Percentiles rank a stretch among this genome's conserved stretches.
phyloP scores from a whole-genome alignment of 2,113 vertebrate genomes.

The Trichechus manatus region DNA sequence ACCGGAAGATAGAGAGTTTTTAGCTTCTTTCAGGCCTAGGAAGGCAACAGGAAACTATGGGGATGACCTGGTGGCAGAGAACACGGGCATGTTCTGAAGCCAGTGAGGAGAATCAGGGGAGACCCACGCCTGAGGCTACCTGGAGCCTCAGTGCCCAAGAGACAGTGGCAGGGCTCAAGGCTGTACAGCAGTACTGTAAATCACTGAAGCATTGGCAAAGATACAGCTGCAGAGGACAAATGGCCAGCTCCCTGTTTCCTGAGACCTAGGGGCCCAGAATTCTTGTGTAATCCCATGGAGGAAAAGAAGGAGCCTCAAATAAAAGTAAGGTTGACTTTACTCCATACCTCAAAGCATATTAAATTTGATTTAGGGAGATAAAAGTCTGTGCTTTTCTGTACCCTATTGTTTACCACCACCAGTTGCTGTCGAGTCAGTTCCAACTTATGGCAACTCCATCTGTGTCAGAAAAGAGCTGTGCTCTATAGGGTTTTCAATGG shows the following conservation, averaged over 20 bases:
- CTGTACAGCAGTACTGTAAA: not conserved
- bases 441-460: too few species aligned
- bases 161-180: not conserved
- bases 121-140: too few species aligned
- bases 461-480: not conserved
- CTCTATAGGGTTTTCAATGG: not conserved
- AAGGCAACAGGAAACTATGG: not conserved
- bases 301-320: not conserved
- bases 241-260: not conserved
- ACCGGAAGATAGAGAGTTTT: not conserved
- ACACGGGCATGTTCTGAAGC: not conserved
- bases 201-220: not conserved
- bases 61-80: not conserved
- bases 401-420: not conserved
- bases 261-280: not conserved
- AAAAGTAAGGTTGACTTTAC: not conserved
- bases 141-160: not conserved
- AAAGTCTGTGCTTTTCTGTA: not conserved
- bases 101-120: not conserved
- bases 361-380: not conserved
- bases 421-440: not conserved
- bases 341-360: not conserved
- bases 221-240: not conserved
- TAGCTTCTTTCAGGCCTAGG: not conserved
- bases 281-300: not conserved